A percentile compares a stretch with the other conserved stretches of the same genome.
These are phyloP conservation scores for Callinectes sapidus DNA, from an alignment of 2,888 invertebrate genomes.

Conservation along the genomic window DNA sequence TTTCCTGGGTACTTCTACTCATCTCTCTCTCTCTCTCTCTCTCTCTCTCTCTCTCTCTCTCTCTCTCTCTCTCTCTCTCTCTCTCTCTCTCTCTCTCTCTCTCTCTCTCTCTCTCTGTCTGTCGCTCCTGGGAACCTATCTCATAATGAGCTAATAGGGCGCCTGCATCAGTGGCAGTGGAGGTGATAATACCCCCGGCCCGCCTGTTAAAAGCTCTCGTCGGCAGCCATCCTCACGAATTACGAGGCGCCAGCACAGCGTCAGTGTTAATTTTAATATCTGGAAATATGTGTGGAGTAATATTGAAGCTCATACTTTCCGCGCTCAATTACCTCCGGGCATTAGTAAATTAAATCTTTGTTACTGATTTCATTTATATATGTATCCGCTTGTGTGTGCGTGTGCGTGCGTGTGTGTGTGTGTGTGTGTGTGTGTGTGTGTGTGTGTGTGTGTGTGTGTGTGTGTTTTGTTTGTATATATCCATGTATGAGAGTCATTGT, in stretches of 20 bases:
- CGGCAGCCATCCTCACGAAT: not conserved
- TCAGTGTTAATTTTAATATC: conserved; percentile 23
- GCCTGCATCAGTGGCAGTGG: not conserved
- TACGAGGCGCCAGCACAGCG: conserved; percentile 11
- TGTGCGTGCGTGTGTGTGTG: not conserved
- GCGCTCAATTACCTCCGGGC: conserved; percentile 40
- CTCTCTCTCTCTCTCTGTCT: conserved; percentile 9
- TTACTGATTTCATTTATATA: conserved; percentile 10
- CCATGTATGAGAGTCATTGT: no score
- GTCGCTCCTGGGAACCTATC: conserved; percentile 2
- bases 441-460: not conserved
- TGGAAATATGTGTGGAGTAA: conserved; percentile 21
- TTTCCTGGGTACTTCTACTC: not conserved
- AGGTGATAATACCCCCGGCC: conserved; percentile 14
- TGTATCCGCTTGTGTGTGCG: not conserved
- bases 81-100: conserved; percentile 37
- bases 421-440: not conserved
- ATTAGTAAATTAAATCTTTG: conserved; percentile 46
- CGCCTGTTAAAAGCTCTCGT: conserved; percentile 25
- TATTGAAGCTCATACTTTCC: conserved; percentile 28
- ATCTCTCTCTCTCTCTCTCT: not conserved
- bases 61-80: conserved; percentile 23
- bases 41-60: conserved; percentile 1
- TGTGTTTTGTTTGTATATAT: not conserved
- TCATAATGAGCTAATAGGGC: conserved; percentile 25